phyloP scores from a whole-genome alignment of 2,888 invertebrate genomes.

The Drosophila borborema region DNA sequence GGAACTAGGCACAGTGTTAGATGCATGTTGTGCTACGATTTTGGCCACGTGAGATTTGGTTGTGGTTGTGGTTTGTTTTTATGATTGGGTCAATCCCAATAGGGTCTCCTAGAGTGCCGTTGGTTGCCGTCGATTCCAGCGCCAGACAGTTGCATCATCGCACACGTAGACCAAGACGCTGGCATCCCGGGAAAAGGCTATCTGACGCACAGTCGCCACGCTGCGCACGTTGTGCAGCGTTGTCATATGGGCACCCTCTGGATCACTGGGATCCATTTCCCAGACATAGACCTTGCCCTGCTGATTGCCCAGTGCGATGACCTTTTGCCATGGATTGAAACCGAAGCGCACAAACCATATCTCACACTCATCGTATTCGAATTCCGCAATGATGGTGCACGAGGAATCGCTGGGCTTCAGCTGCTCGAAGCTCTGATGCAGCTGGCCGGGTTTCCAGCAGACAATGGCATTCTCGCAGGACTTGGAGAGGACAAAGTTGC shows the following conservation, averaged over 20 bases:
- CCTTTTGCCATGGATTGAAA: conserved; percentile 95
- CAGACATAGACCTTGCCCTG: conserved; percentile 97
- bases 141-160: conserved; percentile 98
- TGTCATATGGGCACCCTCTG: conserved; percentile 91
- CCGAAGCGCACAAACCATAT: conserved; percentile 99
- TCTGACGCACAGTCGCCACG: conserved; percentile 95
- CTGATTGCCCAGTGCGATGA: conserved; percentile 97
- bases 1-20: conserved; percentile 54
- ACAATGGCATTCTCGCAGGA: conserved; percentile 98
- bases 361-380: conserved; percentile 97
- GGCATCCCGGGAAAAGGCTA: conserved; percentile 95
- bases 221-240: conserved; percentile 94
- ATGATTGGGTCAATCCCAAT: neutral
- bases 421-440: conserved; percentile 90
- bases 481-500: conserved; percentile 97
- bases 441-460: conserved; percentile 97
- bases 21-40: conserved; percentile 45
- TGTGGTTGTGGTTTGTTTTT: conserved; percentile 52
- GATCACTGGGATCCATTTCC: conserved; percentile 95
- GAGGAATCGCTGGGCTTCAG: conserved; percentile 91
- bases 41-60: conserved; percentile 77
- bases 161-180: conserved; percentile 96
- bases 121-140: conserved; percentile 90
- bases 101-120: conserved; percentile 36
- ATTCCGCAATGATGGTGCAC: conserved; percentile 94